Conservation (phyloP, 2,888 invertebrate genomes). For the Camponotus fellah region DNA sequence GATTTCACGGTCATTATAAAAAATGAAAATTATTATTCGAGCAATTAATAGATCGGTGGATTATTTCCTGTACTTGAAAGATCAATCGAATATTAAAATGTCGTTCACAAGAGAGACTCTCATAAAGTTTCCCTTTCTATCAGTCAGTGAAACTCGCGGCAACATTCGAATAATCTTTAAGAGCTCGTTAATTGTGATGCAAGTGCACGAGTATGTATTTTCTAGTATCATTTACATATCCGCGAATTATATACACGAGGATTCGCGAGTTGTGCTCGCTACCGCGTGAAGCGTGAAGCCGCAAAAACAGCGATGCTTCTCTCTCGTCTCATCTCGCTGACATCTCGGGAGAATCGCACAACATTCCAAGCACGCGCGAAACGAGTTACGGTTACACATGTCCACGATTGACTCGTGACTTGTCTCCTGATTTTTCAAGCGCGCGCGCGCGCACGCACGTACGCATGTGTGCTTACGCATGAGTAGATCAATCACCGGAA, state of each 20-base stretch:
- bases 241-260: slow-evolving; percentile 19
- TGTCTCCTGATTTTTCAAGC: slow-evolving; percentile 76
- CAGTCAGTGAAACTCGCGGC: slow-evolving; percentile 22
- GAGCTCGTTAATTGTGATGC: slow-evolving; percentile 46
- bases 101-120: not conserved
- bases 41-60: not conserved
- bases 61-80: not conserved
- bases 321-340: slow-evolving; percentile 5
- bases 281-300: slow-evolving; percentile 42
- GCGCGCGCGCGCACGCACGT: not conserved
- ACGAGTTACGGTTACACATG: slow-evolving; percentile 78
- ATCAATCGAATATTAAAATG: slow-evolving; percentile 5
- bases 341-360: slow-evolving; percentile 20
- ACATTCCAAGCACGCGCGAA: slow-evolving; percentile 79
- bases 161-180: slow-evolving; percentile 27
- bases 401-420: slow-evolving; percentile 77
- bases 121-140: slow-evolving; percentile 21
- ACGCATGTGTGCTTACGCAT: too few species aligned
- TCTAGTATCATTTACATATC: slow-evolving; percentile 38
- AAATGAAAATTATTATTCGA: not conserved
- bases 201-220: slow-evolving; percentile 14
- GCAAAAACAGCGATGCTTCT: slow-evolving; percentile 21
- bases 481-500: slow-evolving; percentile 2
- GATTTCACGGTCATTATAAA: not conserved
- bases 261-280: slow-evolving; percentile 38